Conservation (phyloP, 2,113 vertebrate species). For the Lampris incognitus region DNA sequence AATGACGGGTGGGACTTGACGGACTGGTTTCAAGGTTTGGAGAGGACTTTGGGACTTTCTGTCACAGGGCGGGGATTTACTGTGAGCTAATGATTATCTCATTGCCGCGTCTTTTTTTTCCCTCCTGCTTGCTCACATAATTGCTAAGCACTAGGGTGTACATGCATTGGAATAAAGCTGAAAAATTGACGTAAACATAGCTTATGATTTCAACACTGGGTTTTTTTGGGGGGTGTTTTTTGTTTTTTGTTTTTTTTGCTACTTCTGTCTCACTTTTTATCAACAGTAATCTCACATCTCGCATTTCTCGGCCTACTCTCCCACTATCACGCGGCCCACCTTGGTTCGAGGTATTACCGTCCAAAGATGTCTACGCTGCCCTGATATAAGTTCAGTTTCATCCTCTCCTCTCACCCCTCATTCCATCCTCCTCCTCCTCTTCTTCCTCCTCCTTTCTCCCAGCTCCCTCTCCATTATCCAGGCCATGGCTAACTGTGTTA, state of each 20-base stretch:
- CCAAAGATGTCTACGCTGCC: conserved; percentile 12
- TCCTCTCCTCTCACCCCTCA: neutral
- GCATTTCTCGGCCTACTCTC: neutral
- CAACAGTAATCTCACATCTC: too few relatives aligned
- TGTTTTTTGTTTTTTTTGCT: too few relatives aligned
- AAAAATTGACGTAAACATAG: neutral
- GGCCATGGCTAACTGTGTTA: conserved; percentile 50
- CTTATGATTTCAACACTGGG: too few relatives aligned
- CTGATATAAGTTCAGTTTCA: neutral
- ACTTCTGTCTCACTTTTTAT: neutral
- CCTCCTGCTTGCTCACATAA: conserved; percentile 26
- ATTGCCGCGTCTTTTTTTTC: conserved; percentile 54
- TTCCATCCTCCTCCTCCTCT: neutral
- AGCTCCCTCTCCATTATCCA: conserved; percentile 27
- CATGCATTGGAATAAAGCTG: neutral
- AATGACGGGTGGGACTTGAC: conserved; percentile 41
- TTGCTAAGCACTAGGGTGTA: conserved; percentile 1
- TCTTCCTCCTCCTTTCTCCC: neutral
- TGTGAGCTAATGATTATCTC: conserved; percentile 72
- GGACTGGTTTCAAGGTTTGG: conserved; percentile 57
- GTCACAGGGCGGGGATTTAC: conserved; percentile 70
- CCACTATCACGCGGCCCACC: neutral
- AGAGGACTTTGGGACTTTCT: conserved; percentile 57
- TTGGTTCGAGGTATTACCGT: neutral
- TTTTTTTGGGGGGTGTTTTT: too few relatives aligned